Conservation (phyloP, 2,113 vertebrate species). For the Python bivittatus region DNA sequence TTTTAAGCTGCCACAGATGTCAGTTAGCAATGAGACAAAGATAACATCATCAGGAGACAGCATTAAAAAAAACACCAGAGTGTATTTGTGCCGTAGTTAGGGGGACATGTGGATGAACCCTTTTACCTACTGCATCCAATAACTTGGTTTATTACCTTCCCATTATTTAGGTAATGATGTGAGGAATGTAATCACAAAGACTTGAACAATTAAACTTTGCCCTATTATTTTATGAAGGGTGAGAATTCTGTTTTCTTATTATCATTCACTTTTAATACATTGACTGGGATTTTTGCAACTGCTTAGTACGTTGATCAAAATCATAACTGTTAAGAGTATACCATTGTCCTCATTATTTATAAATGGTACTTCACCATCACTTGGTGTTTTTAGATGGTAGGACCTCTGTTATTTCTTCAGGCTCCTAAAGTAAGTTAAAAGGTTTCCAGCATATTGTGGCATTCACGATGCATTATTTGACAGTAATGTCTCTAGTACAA, state of each 20-base stretch:
- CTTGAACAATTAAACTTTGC: constrained; percentile 74
- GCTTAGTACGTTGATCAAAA: constrained; percentile 62
- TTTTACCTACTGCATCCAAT: constrained; percentile 77
- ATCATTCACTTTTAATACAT: constrained; percentile 61
- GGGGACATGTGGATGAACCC: constrained; percentile 70
- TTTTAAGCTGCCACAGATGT: background rate
- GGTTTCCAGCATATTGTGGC: background rate
- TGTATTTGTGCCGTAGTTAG: background rate
- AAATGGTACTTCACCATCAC: constrained; percentile 8
- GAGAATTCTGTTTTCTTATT: constrained; percentile 59
- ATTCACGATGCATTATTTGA: too few species aligned
- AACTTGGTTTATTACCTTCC: constrained; percentile 79
- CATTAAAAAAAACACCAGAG: background rate
- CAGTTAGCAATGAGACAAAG: background rate
- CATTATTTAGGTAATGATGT: constrained; percentile 74
- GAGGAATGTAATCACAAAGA: constrained; percentile 69
- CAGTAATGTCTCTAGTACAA: background rate
- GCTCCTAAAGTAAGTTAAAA: background rate
- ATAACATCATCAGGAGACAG: background rate
- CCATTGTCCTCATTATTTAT: constrained; percentile 16
- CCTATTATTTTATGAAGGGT: constrained; percentile 69
- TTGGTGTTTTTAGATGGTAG: background rate
- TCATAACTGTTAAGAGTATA: constrained; percentile 50
- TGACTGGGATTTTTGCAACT: constrained; percentile 46
- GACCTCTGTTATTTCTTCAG: background rate